A percentile compares a stretch with the other conserved stretches of the same genome.
Evolutionary conservation across 2,113 vertebrate genomes (phyloP).

Genomic region (Platichthys flesus): DNA sequence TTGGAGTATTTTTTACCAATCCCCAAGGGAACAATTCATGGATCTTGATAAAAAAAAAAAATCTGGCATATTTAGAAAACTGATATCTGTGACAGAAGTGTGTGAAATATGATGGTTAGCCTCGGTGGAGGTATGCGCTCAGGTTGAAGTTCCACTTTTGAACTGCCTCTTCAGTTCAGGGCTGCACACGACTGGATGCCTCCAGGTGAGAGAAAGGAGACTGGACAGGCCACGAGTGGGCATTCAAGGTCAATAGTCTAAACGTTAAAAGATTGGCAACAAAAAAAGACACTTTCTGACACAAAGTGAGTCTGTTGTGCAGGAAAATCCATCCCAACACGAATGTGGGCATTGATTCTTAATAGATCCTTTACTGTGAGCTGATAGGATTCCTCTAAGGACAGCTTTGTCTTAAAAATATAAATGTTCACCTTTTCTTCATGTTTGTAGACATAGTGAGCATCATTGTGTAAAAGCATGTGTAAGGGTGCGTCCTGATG

Average conservation of each 20-base stretch:
- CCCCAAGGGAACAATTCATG: too few species aligned
- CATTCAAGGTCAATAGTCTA: slow-evolving; percentile 2
- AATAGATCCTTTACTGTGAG: neutral
- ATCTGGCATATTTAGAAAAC: too few species aligned
- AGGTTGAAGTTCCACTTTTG: neutral
- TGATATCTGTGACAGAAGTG: too few species aligned
- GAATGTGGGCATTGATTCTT: slow-evolving; percentile 10
- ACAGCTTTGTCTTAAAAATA: neutral
- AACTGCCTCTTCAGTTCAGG: neutral
- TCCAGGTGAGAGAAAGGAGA: neutral
- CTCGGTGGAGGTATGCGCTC: too few species aligned
- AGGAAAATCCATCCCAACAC: neutral
- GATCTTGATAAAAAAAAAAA: too few species aligned
- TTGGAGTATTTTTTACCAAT: neutral
- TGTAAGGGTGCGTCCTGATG: slow-evolving; percentile 35
- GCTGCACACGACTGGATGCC: neutral
- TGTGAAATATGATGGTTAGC: too few species aligned
- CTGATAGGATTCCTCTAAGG: slow-evolving; percentile 4
- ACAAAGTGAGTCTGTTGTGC: neutral
- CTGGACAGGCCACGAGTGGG: neutral
- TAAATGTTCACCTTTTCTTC: neutral
- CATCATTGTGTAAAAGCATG: neutral
- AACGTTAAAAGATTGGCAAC: slow-evolving; percentile 1
- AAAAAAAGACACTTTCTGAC: neutral
- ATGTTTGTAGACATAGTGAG: neutral